A percentile compares a stretch with the other conserved stretches of the same genome.
Conservation (phyloP, 2,888 invertebrate genomes). For the Epirrhoe tristata region DNA sequence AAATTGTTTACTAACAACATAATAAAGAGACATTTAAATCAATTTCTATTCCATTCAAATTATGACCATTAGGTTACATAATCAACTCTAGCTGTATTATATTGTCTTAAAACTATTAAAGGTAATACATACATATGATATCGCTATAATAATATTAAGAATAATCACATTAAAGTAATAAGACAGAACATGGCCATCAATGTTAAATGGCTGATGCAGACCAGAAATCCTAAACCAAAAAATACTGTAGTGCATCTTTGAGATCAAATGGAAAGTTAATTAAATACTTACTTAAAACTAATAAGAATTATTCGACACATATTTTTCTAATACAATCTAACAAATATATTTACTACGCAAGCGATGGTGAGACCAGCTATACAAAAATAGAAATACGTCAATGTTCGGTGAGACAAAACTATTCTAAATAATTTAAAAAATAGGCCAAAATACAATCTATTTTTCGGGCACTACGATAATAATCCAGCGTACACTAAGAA, state of each 20-base stretch:
- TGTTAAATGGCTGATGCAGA: conserved; percentile 61
- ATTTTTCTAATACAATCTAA: background rate
- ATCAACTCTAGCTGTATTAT: no score
- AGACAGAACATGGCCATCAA: conserved; percentile 34
- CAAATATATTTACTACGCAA: background rate
- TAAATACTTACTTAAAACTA: conserved; percentile 14
- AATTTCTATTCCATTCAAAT: no score
- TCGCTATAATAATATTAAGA: background rate
- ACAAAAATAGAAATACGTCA: background rate
- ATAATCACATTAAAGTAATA: background rate
- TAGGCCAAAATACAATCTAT: background rate
- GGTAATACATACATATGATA: no score
- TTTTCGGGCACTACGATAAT: no score
- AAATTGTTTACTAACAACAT: no score
- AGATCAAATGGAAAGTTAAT: conserved; percentile 64
- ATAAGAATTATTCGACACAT: background rate
- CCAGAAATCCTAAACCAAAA: conserved; percentile 50
- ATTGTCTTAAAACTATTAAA: no score
- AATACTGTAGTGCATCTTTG: conserved; percentile 72
- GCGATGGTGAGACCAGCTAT: no score
- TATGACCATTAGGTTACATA: no score
- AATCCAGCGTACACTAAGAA: no score
- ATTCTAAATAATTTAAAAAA: conserved; percentile 7
- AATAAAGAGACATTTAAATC: no score
- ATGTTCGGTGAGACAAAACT: background rate